phyloP scores from a whole-genome alignment of 1,140 invertebrate genomes.

The Hyles vespertilio region DNA sequence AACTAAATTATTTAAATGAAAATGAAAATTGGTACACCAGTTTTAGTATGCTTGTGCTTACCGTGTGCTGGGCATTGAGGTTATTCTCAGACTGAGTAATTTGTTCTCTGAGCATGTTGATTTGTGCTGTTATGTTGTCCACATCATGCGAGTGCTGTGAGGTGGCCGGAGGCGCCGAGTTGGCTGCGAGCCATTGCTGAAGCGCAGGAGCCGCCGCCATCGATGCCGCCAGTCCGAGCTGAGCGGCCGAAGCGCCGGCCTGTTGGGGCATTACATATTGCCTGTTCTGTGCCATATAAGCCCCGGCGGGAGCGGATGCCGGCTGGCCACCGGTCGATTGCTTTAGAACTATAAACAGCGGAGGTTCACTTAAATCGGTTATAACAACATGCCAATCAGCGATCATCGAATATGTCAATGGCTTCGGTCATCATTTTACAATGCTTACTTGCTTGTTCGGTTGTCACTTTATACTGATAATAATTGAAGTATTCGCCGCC shows the following conservation, averaged over 20 bases:
- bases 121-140: constrained; percentile 80
- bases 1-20: no score
- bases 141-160: constrained; percentile 59
- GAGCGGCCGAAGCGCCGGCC: constrained; percentile 60
- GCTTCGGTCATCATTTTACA: constrained; percentile 51
- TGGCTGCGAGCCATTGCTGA: constrained; percentile 68
- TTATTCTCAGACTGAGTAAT: constrained; percentile 96
- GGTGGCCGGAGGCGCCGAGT: constrained; percentile 45
- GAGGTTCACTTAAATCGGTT: constrained; percentile 71
- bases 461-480: constrained; percentile 96
- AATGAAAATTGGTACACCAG: no score
- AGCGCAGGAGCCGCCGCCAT: constrained; percentile 60
- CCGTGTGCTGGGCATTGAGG: constrained; percentile 93
- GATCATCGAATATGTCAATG: constrained; percentile 55
- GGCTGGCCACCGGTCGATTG: constrained; percentile 71
- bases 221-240: constrained; percentile 54
- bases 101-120: constrained; percentile 91
- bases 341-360: constrained; percentile 76
- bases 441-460: constrained; percentile 90
- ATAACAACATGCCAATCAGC: constrained; percentile 56
- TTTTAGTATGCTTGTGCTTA: constrained; percentile 43
- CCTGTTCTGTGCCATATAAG: constrained; percentile 74
- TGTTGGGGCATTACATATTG: constrained; percentile 76
- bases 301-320: constrained; percentile 64
- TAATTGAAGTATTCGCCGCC: constrained; percentile 97